A percentile compares a stretch with the other conserved stretches of the same genome.
Conservation (phyloP, 2,113 vertebrate genomes). For the Lophius piscatorius region DNA sequence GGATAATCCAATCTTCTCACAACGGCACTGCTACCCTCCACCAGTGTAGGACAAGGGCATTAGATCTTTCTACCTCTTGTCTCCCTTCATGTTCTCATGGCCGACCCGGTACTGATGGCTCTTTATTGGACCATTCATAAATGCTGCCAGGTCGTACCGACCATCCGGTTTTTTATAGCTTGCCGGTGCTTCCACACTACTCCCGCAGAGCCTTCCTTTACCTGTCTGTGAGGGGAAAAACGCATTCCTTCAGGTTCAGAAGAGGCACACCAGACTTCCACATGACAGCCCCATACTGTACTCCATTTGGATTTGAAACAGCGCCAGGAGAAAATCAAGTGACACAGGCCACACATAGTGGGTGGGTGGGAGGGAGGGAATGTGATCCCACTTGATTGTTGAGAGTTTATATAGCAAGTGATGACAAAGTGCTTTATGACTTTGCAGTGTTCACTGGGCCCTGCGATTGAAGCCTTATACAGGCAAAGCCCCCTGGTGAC, state of each 20-base stretch:
- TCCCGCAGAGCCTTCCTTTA: conserved; percentile 36
- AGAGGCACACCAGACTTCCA: conserved; percentile 35
- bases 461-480: conserved; percentile 68
- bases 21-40: conserved; percentile 45
- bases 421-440: conserved; percentile 83
- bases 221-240: conserved; percentile 48
- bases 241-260: conserved; percentile 49
- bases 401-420: conserved; percentile 80
- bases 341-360: conserved; percentile 64
- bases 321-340: conserved; percentile 73
- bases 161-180: conserved; percentile 15
- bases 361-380: conserved; percentile 55
- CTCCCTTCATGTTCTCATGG: conserved; percentile 53
- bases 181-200: conserved; percentile 38
- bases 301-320: conserved; percentile 78
- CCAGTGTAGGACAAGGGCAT: conserved; percentile 58
- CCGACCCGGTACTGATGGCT: conserved; percentile 59
- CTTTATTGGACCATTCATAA: conserved; percentile 77
- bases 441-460: conserved; percentile 63
- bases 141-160: conserved; percentile 52
- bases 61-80: conserved; percentile 50
- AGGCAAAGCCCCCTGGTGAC: conserved; percentile 62
- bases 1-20: conserved; percentile 76
- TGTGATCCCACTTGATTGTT: conserved; percentile 78
- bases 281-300: conserved; percentile 50